A percentile compares a stretch with the other conserved stretches of the same genome.
Conservation (phyloP, 2,113 vertebrate species). For the Chelonoidis abingdonii region DNA sequence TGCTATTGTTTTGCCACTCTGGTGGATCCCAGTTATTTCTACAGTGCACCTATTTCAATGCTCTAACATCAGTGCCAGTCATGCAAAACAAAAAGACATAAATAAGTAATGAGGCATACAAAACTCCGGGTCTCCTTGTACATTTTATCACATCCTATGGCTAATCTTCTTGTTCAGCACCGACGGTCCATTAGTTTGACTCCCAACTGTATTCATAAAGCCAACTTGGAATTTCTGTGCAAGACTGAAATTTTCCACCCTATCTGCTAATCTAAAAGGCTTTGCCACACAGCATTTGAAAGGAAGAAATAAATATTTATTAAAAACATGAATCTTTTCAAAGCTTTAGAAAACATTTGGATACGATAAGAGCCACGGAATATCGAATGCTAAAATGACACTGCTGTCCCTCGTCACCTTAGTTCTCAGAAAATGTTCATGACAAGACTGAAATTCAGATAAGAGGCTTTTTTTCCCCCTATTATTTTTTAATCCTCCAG, state of each 20-base stretch:
- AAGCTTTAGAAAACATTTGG: not conserved
- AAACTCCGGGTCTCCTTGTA: conserved; percentile 27
- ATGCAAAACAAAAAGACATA: conserved; percentile 18
- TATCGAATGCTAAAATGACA: not conserved
- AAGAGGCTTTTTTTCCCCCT: not conserved
- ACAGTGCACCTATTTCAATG: not conserved
- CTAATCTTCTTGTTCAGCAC: conserved; percentile 36
- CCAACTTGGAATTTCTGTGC: not conserved
- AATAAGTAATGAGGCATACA: conserved; percentile 27
- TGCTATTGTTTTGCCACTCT: accelerated
- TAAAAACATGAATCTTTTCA: conserved; percentile 23
- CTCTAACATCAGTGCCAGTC: not conserved
- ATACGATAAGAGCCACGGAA: not conserved
- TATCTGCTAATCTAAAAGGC: conserved; percentile 59
- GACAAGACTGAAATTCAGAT: not conserved
- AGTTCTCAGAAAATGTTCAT: not conserved
- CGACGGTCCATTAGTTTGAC: conserved; percentile 47
- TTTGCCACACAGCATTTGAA: conserved; percentile 17
- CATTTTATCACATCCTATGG: conserved; percentile 39
- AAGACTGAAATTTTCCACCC: conserved; percentile 56
- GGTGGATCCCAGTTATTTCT: not conserved
- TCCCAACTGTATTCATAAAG: conserved; percentile 41
- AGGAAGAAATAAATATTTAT: conserved; percentile 44
- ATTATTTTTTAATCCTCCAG: not conserved
- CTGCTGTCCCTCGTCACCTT: not conserved